These are phyloP conservation scores for Microcebus ravelobensis DNA, from an alignment of 2,113 vertebrate species.

Conservation along the genomic window DNA sequence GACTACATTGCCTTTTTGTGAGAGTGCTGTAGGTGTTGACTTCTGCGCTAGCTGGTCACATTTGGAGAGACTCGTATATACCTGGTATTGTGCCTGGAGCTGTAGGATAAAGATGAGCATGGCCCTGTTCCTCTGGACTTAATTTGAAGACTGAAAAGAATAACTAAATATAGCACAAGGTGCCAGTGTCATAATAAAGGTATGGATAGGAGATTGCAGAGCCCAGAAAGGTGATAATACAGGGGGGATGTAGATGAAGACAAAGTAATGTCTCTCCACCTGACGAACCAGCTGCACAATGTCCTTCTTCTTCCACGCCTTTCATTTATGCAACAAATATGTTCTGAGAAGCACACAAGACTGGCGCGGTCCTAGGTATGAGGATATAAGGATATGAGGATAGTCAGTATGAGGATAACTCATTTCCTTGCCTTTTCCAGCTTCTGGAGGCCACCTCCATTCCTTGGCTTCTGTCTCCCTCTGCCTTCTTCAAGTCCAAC, in stretches of 20 bases:
- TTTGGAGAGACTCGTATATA: not conserved
- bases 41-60: not conserved
- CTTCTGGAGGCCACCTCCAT: no score
- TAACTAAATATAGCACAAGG: not conserved
- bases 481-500: not conserved
- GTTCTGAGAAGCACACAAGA: not conserved
- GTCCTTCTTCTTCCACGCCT: not conserved
- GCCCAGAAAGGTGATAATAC: not conserved
- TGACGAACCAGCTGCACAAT: not conserved
- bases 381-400: no score
- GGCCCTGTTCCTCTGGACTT: not conserved
- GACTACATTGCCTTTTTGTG: rapidly evolving
- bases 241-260: not conserved
- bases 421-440: not conserved
- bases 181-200: not conserved
- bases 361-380: not conserved
- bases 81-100: not conserved
- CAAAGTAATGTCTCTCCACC: not conserved
- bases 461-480: not conserved
- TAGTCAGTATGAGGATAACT: not conserved
- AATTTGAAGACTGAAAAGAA: not conserved
- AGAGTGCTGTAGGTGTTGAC: not conserved
- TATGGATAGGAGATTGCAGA: not conserved
- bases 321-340: not conserved
- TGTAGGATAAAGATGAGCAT: not conserved